These are phyloP conservation scores for Elephas maximus DNA, from an alignment of 2,113 vertebrate genomes.

Conservation along the genomic window DNA sequence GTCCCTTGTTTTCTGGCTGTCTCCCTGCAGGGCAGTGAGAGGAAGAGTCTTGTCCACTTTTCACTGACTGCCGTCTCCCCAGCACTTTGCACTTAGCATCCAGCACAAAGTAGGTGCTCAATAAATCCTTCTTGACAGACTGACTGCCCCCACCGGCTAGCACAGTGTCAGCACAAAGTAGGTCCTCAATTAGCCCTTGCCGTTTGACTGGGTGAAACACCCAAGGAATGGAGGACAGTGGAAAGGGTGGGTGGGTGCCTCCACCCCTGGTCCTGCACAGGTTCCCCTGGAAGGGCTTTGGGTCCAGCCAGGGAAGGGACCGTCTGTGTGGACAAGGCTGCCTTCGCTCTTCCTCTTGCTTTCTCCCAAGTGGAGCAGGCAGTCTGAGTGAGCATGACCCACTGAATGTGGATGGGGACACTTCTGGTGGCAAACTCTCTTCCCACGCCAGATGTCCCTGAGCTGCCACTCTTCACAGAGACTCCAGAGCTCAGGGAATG, in stretches of 20 bases:
- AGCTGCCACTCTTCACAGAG: neutral
- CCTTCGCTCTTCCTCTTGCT: neutral
- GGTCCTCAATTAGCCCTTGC: neutral
- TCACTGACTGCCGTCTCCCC: fast-evolving
- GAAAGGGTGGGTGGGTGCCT: neutral
- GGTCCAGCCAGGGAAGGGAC: neutral
- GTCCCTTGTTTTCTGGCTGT: neutral
- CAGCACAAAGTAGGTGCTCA: neutral
- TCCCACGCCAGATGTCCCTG: neutral
- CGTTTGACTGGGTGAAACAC: neutral
- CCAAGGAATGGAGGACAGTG: neutral
- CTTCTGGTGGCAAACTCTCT: neutral
- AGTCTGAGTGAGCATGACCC: neutral
- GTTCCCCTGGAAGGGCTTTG: neutral
- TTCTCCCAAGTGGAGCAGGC: neutral
- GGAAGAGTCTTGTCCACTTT: neutral
- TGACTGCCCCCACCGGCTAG: fast-evolving
- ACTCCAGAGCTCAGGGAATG: neutral
- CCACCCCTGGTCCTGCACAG: fast-evolving
- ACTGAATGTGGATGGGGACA: neutral
- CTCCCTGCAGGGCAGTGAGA: neutral
- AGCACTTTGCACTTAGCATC: neutral
- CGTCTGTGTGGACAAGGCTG: neutral
- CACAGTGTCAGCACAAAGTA: fast-evolving
- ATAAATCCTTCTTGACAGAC: neutral